Evolutionary conservation across 2,888 invertebrate genomes (phyloP).

Genomic region (Eulithis testata): DNA sequence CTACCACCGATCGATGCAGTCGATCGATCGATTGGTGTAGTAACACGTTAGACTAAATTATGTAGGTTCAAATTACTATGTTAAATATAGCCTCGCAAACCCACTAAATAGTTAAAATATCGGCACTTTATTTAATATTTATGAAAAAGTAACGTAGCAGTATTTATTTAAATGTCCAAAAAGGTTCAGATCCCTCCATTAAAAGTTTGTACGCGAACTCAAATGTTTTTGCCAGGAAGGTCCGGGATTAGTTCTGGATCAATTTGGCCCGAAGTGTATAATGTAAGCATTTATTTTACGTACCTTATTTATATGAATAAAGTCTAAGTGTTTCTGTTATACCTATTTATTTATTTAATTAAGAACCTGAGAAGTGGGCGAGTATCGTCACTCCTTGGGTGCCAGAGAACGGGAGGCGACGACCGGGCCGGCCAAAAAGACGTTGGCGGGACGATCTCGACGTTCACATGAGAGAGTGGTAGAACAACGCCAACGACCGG

Average conservation of each 20-base stretch:
- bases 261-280: constrained; percentile 16
- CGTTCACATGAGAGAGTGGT: no score
- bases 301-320: constrained; percentile 14
- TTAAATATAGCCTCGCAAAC: not conserved
- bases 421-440: no score
- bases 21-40: no score
- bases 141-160: not conserved
- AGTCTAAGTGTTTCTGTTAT: constrained; percentile 26
- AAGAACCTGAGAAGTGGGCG: no score
- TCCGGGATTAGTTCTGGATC: constrained; percentile 15
- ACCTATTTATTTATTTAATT: constrained; percentile 2
- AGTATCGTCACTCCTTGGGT: no score
- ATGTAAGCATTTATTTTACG: constrained; percentile 13
- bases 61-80: not conserved
- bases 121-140: constrained; percentile 8
- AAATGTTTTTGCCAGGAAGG: constrained; percentile 26
- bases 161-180: constrained; percentile 18
- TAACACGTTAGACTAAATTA: no score
- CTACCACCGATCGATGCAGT: no score
- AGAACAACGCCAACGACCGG: no score
- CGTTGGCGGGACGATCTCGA: no score
- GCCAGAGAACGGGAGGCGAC: no score
- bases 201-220: constrained; percentile 26
- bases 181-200: constrained; percentile 23
- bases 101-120: constrained; percentile 16